These are phyloP conservation scores for Glaucopsyche alexis DNA, from an alignment of 2,888 invertebrate species.

Conservation along the genomic window DNA sequence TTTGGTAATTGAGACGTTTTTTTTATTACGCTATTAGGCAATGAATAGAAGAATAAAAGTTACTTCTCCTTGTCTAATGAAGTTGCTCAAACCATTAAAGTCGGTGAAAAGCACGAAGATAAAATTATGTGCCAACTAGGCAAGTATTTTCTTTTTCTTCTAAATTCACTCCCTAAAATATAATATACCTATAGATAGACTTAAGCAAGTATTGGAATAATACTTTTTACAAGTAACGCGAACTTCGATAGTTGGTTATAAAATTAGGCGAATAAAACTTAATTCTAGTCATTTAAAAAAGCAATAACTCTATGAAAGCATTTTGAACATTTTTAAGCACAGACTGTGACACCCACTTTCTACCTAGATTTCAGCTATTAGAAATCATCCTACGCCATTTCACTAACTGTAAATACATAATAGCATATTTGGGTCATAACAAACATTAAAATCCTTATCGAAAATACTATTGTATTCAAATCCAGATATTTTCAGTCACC, in stretches of 20 bases:
- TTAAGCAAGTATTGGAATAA: too few relatives aligned
- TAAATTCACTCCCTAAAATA: too few relatives aligned
- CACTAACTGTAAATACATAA: not conserved
- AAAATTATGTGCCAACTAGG: too few relatives aligned
- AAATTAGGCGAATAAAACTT: too few relatives aligned
- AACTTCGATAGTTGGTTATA: too few relatives aligned
- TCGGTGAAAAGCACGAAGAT: too few relatives aligned
- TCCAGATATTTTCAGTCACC: not conserved
- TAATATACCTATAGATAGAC: too few relatives aligned
- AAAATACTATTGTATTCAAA: constrained; percentile 1
- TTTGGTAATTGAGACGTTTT: constrained; percentile 13
- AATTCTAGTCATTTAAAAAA: too few relatives aligned
- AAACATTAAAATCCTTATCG: constrained; percentile 10
- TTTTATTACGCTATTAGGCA: not conserved
- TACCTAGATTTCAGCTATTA: not conserved
- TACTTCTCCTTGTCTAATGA: not conserved
- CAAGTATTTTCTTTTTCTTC: too few relatives aligned
- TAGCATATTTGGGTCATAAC: not conserved
- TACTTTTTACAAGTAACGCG: too few relatives aligned
- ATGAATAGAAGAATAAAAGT: not conserved
- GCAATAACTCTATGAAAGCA: too few relatives aligned
- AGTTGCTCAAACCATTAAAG: too few relatives aligned
- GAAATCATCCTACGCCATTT: not conserved
- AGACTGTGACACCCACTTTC: not conserved
- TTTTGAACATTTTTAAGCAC: not conserved